A percentile compares a stretch with the other conserved stretches of the same genome.
Evolutionary conservation across 2,888 invertebrate species (phyloP).

Genomic region (Euproctis similis): DNA sequence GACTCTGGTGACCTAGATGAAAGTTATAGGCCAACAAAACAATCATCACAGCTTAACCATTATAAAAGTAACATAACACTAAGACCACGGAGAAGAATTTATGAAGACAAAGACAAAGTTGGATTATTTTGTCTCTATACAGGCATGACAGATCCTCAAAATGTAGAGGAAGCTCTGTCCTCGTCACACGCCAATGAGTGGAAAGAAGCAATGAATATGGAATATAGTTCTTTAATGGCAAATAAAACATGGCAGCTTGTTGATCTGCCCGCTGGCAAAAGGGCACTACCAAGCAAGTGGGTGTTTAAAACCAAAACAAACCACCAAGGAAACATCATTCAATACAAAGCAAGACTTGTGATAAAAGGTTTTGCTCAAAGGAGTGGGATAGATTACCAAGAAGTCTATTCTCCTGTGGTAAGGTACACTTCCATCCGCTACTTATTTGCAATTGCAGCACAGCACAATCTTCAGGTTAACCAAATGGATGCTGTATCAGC

Average conservation of each 20-base stretch:
- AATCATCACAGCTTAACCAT: too few species aligned
- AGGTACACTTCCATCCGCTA: conserved; percentile 6
- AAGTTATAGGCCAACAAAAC: too few species aligned
- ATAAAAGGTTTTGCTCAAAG: conserved; percentile 1
- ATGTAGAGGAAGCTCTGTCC: conserved; percentile 2
- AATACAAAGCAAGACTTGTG: conserved; percentile 1
- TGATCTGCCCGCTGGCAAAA: neutral
- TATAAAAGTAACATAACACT: too few species aligned
- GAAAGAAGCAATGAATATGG: conserved; percentile 2
- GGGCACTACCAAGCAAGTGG: neutral
- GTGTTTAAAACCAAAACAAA: neutral
- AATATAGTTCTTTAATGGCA: neutral
- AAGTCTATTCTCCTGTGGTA: conserved; percentile 3
- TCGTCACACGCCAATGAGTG: conserved; percentile 1
- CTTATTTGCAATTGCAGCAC: conserved; percentile 5
- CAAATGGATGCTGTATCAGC: conserved; percentile 9
- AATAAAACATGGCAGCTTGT: conserved; percentile 3
- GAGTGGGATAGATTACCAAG: conserved; percentile 2
- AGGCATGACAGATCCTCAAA: too few species aligned
- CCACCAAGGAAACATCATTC: neutral
- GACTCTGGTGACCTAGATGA: too few species aligned
- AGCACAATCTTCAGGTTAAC: conserved; percentile 5
- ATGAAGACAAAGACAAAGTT: too few species aligned
- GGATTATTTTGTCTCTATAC: too few species aligned
- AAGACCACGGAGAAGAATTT: too few species aligned